Base-by-base conservation (phyloP, 2,113 vertebrate species). In the Monopterus albus region DNA sequence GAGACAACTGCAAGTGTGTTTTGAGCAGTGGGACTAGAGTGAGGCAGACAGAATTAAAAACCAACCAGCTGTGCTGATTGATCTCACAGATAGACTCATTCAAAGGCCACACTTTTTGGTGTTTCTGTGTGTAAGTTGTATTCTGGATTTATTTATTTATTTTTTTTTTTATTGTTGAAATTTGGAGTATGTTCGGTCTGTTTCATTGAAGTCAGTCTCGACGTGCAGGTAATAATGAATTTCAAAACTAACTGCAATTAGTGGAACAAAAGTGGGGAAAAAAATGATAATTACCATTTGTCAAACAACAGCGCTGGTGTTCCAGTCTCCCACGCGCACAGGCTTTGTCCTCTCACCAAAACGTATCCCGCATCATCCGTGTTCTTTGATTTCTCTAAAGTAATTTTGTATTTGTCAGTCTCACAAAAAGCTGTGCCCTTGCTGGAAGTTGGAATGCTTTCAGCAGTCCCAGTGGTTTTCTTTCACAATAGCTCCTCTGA, bases 231-330 rank as follows among this genome's bases (percentile, higher is more conserved):
- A 84, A 89, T 78, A 83, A 84, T 84, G 65, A 58, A 86, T 72
- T 72, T 84, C 28, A 61, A 82, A 86, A 90, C 87, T 70, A 85
- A 82, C 82, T 60, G 81, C 81, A 87, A 91, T 90, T 91, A 91
- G 74, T 35, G 58, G 68, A 86, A 81, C 79, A 88, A 89, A 83
- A 84, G 72, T 75, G 23, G 33, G 4, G n/a, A 81, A 72, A 80
- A 72, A 42, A 31, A 31, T 31, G 74, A 88, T 88, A 90, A 91
- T 90, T 87, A 82, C 68, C 80, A 79, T 89, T 88, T 89, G 88
- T 89, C 89, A 91, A 87, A 87, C 79, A 76, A 85, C 78, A 81
- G 71, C 66, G 55, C 46, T 26, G 82, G 73, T 29, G 45, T 79
- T 87, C 71, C 67, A 71, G 9, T 84, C 88, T 88, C 87, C 83